Conservation (phyloP, 2,888 invertebrate species). For the Orchesella flavescens region DNA sequence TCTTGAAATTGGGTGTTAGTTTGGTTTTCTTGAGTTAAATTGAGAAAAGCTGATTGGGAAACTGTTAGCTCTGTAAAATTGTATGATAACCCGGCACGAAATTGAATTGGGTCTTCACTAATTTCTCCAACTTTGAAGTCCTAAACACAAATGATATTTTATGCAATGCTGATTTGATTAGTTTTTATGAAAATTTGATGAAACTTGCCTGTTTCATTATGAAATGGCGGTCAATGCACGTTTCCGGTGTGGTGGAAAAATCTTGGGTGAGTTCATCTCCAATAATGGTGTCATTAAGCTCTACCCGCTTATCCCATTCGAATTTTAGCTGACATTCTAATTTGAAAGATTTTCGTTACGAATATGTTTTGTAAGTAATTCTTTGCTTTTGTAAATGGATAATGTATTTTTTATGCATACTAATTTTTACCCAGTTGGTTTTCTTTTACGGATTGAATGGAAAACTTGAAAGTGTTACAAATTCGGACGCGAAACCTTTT, state of each 20-base stretch:
- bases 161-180: no score
- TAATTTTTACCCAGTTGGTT: slow-evolving; percentile 9
- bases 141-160: no score
- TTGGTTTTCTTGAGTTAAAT: no score
- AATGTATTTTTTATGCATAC: no score
- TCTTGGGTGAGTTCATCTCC: not conserved
- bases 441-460: not conserved
- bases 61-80: slow-evolving; percentile 21
- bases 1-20: no score
- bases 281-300: not conserved
- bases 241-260: not conserved
- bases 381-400: not conserved
- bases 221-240: not conserved
- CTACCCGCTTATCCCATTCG: slow-evolving; percentile 9
- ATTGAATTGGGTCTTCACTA: not conserved
- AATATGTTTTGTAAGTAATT: no score
- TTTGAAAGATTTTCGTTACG: no score
- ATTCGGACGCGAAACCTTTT: not conserved
- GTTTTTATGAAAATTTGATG: no score
- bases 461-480: slow-evolving; percentile 3
- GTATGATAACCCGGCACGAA: slow-evolving; percentile 18
- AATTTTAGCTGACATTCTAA: not conserved
- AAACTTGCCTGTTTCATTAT: no score
- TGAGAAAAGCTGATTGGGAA: no score
- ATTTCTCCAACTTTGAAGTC: no score